phyloP scores from a whole-genome alignment of 2,113 vertebrate species.

The Tetraodon nigroviridis region DNA sequence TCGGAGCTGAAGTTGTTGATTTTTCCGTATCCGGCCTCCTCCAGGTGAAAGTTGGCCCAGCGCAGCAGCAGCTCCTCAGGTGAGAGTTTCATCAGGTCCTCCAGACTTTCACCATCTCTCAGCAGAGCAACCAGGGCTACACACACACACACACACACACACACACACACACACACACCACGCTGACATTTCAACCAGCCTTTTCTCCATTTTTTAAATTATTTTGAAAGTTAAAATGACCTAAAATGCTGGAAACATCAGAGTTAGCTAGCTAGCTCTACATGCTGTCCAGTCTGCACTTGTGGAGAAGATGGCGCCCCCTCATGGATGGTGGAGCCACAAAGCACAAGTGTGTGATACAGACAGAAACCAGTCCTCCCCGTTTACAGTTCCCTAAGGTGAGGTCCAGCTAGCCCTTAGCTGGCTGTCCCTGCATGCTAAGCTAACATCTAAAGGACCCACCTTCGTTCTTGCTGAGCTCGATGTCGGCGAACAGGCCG shows the following conservation, averaged over 20 bases:
- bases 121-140: conserved; percentile 91
- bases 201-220: too few relatives aligned
- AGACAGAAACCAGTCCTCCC: too few relatives aligned
- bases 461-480: conserved; percentile 95
- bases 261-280: too few relatives aligned
- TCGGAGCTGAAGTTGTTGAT: conserved; percentile 96
- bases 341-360: too few relatives aligned
- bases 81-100: conserved; percentile 93
- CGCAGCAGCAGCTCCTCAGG: conserved; percentile 94
- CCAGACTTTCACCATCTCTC: conserved; percentile 89
- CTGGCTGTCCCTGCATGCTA: neutral
- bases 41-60: conserved; percentile 95
- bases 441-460: neutral
- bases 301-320: too few relatives aligned
- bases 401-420: neutral
- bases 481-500: conserved; percentile 92
- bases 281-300: too few relatives aligned
- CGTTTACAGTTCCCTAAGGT: neutral
- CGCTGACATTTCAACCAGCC: too few relatives aligned
- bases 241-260: too few relatives aligned
- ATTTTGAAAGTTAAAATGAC: too few relatives aligned
- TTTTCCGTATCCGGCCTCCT: conserved; percentile 83
- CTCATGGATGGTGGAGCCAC: too few relatives aligned
- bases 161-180: conserved; percentile 5
- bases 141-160: conserved; percentile 35